Base-by-base conservation (phyloP, 2,888 invertebrate genomes). In the Alitta virens region DNA sequence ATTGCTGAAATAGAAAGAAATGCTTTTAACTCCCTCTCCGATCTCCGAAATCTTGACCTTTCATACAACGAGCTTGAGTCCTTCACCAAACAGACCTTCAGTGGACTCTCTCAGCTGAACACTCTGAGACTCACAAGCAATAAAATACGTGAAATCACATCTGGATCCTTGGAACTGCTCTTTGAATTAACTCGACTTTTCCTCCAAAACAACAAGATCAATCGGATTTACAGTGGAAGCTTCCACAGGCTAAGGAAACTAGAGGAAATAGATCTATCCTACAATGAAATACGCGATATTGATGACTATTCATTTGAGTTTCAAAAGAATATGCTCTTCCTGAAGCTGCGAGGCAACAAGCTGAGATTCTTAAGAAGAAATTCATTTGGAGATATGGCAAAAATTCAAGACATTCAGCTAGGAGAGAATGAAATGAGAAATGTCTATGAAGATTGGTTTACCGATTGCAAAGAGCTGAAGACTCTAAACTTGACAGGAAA, bases 261-360 rank as follows among this genome's bases (percentile, higher is more conserved):
- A 21, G 43, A 57, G 21, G 57, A 57, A 21, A 57, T 57, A 49
- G 57, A 57, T 26, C 57, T 57, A 7, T 49, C 49, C 18, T 43
- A 57, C 24, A 57, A 57, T 18, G 26, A 33, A 2, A 57, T 57
- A 2, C 49, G 27, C 5, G n/a, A 49, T 16, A 57, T 57, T 5
- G 57, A 57, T 26, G 14, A 25, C 16, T 57, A 49, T n/a, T 46
- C 49, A 5, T 57, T 57, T 21, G 27, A 49, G 23, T 57, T 21
- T 16, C 57, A 49, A 33, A 57, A 49, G 27, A 46, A 57, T 16
- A 57, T 57, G 57, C 23, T 49, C 3, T 49, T 57, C 46, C 18
- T 57, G 18, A 57, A 57, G 21, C n/a, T 57, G 18, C 43, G 46
- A 16, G 43, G 33, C 14, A 57, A 57, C 21, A 3, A 27, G 1